Evolutionary conservation across 2,888 invertebrate genomes (phyloP).

Genomic region (Aphidoletes aphidimyza): DNA sequence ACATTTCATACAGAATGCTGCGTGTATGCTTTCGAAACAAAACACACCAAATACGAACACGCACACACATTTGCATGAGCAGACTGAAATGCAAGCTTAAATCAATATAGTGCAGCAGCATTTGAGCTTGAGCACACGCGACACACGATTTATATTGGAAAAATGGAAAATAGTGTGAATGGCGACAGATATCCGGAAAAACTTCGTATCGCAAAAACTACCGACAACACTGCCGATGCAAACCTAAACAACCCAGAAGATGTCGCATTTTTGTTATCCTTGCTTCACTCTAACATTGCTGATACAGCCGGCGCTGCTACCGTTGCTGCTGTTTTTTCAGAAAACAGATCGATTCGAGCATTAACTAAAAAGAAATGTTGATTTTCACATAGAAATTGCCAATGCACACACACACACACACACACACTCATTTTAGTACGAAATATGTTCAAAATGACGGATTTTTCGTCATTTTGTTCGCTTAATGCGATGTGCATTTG

Average conservation of each 20-base stretch:
- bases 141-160: constrained; percentile 18
- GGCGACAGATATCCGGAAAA: constrained; percentile 48
- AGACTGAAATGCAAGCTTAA: no score
- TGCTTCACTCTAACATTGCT: neutral
- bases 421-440: neutral
- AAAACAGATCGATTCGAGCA: neutral
- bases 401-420: neutral
- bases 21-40: neutral
- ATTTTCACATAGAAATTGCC: neutral
- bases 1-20: neutral
- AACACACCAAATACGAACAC: neutral
- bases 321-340: neutral
- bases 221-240: neutral
- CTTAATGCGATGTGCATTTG: constrained; percentile 8
- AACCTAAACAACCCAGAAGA: neutral
- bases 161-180: constrained; percentile 35
- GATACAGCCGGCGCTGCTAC: neutral
- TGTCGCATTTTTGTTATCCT: neutral
- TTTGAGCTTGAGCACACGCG: neutral
- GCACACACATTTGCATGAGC: no score
- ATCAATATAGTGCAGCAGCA: constrained; percentile 20
- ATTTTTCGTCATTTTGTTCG: neutral
- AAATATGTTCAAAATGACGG: neutral
- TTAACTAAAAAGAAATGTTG: constrained; percentile 1
- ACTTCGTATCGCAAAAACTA: constrained; percentile 13